Evolutionary conservation across 2,888 invertebrate genomes (phyloP), one percentile per base, ranked within the genome.

Genomic region (Habroteleia sp.): DNA sequence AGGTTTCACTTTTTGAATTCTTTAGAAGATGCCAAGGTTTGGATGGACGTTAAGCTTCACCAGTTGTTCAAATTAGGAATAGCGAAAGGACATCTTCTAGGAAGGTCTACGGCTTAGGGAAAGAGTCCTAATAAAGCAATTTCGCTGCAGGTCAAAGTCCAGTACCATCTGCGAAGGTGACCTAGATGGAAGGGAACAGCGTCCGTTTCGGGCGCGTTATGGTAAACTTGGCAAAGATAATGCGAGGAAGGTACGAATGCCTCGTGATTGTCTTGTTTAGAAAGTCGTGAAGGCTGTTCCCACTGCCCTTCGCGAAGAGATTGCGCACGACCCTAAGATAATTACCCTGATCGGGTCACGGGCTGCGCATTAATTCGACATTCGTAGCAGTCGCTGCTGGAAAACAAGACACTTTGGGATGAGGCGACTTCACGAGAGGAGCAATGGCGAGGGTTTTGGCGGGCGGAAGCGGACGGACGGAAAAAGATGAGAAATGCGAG

Each of bases 291-390:
- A 54, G 37, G 20, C 10, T 42, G 35, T 48, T 35, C 37, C 39
- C 31, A 8, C 37, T 69, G 52, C 14, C 42, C 58, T 63, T 63
- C 41, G 65, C 41, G 44, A 37, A 44, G 65, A 52, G 58, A 48
- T 41, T 60, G 58, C 60, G 42, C 58, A 56, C 60, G 73, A 74
- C 60, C 54, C 44, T 37, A 33, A 68, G 69, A 76, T 80, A 77
- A 79, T 77, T 79, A 73, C 79, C 72, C 13, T 37, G 77, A 74
- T 66, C 69, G 56, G 74, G 78, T 78, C 76, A 79, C 37, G 72
- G 62, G 39, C 69, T 42, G 42, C 50, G 65, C 71, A 75, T 77
- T 73, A 77, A 77, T 73, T 75, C 62, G 69, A 69, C 68, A 69
- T 73, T 75, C 72, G 72, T 69, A 60, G 39, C 39, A 68, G 72